Base-by-base conservation (phyloP, 2,797 vertebrate species). In the Limosa lapponica region DNA sequence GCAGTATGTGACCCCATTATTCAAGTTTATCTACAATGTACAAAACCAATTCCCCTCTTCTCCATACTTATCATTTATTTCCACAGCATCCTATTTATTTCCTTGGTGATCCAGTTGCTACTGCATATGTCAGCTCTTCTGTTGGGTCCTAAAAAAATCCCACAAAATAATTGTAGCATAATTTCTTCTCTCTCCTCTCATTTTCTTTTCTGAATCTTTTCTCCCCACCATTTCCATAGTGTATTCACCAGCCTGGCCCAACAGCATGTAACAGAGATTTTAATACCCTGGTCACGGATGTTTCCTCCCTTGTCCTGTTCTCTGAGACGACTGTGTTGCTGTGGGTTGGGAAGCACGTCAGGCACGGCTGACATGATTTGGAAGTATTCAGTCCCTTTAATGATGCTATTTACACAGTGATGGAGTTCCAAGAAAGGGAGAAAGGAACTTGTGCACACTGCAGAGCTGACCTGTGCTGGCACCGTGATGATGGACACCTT, bases 381-480 rank as follows among this genome's bases (percentile, higher is more conserved):
- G 15, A 67, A 67, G 70, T n/a, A 72, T 52, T 81, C 67, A 54
- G 25, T 64, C 34, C 23, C 54, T 32, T 62, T 72, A 24, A 24
- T 28, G 13, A 43, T 67, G 32, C 20, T 24, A 18, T 78, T 46
- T 43, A 5, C 39, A 20, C 18, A 19, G 16, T 3, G 19, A 16
- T 5, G 23, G 46, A 41, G 19, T 27, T 15, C 24, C 16, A 49
- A 1, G 5, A 65, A 59, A 30, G 36, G 23, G 27, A 82, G 27
- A 41, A 13, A 39, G 34, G 59, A 34, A 23, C 39, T 23, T 41
- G 44, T 13, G 17, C 32, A 17, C 0, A 0, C 49, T 83, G 67
- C 36, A 27, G 48, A 82, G 55, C 46, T 65, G 69, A 28, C 11
- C 54, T 0, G 0, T 1, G 6, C n/a, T 48, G 0, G 0, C 48